Evolutionary conservation across 2,113 vertebrate genomes (phyloP), one percentile per base, ranked within the genome.

Genomic region (Corydoras maculifer): DNA sequence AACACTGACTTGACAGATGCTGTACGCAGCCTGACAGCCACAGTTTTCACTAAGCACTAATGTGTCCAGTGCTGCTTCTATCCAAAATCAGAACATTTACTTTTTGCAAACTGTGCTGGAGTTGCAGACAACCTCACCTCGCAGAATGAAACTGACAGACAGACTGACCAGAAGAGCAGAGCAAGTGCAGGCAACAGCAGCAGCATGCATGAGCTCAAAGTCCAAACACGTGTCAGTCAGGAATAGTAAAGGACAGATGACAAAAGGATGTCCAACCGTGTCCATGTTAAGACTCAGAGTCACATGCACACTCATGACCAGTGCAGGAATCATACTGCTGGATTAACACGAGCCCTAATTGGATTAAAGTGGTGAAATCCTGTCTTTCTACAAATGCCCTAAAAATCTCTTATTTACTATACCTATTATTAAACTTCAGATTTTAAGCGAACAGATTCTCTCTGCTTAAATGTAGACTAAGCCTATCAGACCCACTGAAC

Each of bases 331-430:
- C 58, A 63, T 3, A 11, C 67, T 18, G 58, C 14, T 54, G 70
- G 64, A 82, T 86, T 82, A 82, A 73, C 71, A 80, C 50, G 5
- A 79, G 73, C 72, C 67, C 80, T 80, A 85, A 83, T 78, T 64
- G 77, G 83, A 84, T 86, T 81, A 18, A 62, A 58, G 7, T n/a
- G 62, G 13, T 57, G 13, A 32, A 68, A 70, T 74, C 75, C 74
- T 64, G 64, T 15, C 30, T 73, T 62, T 59, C 29, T 69, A 12
- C 61, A 61, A 69, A 53, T 54, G 62, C 25, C 32, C 63, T 58
- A 9, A 59, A 55, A 64, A 8, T 2, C 11, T 30, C 12, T 35
- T 11, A 15, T 43, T 43, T 66, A 58, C 25, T 58, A 32, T 13
- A 31, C 68, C 8, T 29, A 0, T 7, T 18, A n/a, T 25, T 43